phyloP scores from a whole-genome alignment of 2,888 invertebrate species.

The Papilio elwesi region DNA sequence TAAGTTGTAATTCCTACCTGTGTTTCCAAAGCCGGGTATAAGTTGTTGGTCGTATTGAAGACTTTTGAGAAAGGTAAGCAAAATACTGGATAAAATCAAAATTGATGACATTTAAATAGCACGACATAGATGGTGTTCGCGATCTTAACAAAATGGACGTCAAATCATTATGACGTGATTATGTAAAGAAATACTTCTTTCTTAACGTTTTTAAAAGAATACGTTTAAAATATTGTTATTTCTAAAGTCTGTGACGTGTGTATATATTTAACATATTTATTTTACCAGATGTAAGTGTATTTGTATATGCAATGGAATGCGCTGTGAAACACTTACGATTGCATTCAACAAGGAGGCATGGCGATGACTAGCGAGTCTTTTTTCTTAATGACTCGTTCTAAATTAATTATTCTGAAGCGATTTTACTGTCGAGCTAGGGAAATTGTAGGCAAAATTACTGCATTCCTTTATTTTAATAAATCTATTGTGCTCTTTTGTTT shows the following conservation, averaged over 20 bases:
- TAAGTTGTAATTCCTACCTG: constrained; percentile 59
- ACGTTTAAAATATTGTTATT: not conserved
- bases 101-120: not conserved
- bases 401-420: constrained; percentile 26
- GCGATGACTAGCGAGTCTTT: constrained; percentile 47
- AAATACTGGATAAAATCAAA: constrained; percentile 37
- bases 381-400: constrained; percentile 34
- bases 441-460: not conserved
- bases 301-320: constrained; percentile 42
- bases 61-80: constrained; percentile 58
- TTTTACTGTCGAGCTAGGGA: not conserved
- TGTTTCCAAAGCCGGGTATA: constrained; percentile 42
- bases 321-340: constrained; percentile 38
- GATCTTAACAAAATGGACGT: constrained; percentile 79
- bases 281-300: constrained; percentile 38
- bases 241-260: not conserved
- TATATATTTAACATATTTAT: constrained; percentile 32
- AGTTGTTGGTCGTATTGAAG: constrained; percentile 49
- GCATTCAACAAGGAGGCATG: constrained; percentile 51
- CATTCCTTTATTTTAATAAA: constrained; percentile 58
- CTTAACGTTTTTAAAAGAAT: constrained; percentile 39
- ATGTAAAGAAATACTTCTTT: constrained; percentile 68
- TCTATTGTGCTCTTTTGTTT: constrained; percentile 62
- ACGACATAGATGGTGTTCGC: constrained; percentile 46
- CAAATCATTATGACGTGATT: constrained; percentile 77